Evolutionary conservation across 2,113 vertebrate species (phyloP).

Genomic region (Neogale vison): DNA sequence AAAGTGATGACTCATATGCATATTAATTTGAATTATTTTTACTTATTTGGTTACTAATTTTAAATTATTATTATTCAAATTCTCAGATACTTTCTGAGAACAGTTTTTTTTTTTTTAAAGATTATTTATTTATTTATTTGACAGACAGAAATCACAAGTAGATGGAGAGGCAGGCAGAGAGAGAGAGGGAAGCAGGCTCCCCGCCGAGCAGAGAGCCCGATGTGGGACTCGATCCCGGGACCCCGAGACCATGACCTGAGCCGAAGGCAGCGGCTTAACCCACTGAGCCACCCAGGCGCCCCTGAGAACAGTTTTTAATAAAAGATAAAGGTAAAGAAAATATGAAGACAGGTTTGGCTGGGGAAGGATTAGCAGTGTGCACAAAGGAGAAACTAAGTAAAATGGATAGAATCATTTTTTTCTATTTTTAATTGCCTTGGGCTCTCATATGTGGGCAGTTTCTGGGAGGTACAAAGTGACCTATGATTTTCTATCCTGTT

Average conservation of each 20-base stretch:
- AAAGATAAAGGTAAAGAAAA: not conserved
- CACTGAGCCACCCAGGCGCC: no score
- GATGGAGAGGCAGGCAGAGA: no score
- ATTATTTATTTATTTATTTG: no score
- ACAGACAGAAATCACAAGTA: no score
- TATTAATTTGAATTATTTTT: not conserved
- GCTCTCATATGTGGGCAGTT: not conserved
- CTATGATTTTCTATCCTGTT: slow-evolving; percentile 6
- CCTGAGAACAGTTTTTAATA: not conserved
- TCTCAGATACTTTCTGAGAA: not conserved
- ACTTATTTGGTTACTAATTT: not conserved
- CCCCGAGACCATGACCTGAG: no score
- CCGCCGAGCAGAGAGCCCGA: no score
- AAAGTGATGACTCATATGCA: not conserved
- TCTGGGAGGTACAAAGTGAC: slow-evolving; percentile 42
- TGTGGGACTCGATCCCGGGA: no score
- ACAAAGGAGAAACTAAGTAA: not conserved
- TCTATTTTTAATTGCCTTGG: slow-evolving; percentile 31
- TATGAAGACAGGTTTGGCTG: not conserved
- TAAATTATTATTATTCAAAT: not conserved
- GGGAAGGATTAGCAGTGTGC: not conserved
- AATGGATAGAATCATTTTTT: not conserved
- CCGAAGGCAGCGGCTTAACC: no score
- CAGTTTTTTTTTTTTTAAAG: no score
- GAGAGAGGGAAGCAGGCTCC: no score